Conservation (phyloP, 2,888 invertebrate genomes). For the Drosophila antonietae region DNA sequence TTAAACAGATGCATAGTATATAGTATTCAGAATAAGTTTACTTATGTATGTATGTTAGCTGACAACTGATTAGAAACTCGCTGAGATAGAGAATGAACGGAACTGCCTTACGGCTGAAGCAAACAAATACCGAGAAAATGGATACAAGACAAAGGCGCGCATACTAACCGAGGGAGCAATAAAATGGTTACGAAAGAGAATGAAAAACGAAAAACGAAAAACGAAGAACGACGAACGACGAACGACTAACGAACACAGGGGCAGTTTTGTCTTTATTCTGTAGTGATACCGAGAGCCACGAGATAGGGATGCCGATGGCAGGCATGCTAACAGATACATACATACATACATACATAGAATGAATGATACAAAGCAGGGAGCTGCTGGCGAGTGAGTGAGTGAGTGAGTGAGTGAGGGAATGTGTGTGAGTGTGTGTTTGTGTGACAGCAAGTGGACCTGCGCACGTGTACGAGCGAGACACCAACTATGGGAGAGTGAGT, state of each 20-base stretch:
- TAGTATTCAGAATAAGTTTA: conserved; percentile 1
- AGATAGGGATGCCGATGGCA: conserved; percentile 71
- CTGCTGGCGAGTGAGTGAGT: conserved; percentile 5
- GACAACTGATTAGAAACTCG: conserved; percentile 32
- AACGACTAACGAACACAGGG: conserved; percentile 33
- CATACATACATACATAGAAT: conserved; percentile 22
- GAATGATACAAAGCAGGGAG: conserved; percentile 2
- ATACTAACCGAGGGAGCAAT: conserved; percentile 55
- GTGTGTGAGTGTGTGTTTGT: conserved; percentile 7
- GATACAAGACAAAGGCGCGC: conserved; percentile 47
- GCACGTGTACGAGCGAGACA: conserved; percentile 43
- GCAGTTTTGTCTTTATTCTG: conserved; percentile 47
- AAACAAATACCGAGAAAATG: conserved; percentile 44
- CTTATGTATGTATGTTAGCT: conserved; percentile 7
- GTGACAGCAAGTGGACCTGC: conserved; percentile 36
- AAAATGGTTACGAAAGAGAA: conserved; percentile 73
- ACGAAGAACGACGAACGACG: conserved; percentile 29
- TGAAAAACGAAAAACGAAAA: conserved; percentile 57
- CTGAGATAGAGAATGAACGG: conserved; percentile 28
- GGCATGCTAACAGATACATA: conserved; percentile 48
- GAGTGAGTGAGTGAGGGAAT: not conserved
- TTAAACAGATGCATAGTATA: not conserved
- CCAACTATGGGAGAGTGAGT: conserved; percentile 24
- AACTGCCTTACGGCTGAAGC: conserved; percentile 32
- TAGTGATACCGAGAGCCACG: conserved; percentile 47